Evolutionary conservation across 2,888 invertebrate species (phyloP), one percentile per base, ranked within the genome.

Genomic region (Xestoiulus laeticollis): DNA sequence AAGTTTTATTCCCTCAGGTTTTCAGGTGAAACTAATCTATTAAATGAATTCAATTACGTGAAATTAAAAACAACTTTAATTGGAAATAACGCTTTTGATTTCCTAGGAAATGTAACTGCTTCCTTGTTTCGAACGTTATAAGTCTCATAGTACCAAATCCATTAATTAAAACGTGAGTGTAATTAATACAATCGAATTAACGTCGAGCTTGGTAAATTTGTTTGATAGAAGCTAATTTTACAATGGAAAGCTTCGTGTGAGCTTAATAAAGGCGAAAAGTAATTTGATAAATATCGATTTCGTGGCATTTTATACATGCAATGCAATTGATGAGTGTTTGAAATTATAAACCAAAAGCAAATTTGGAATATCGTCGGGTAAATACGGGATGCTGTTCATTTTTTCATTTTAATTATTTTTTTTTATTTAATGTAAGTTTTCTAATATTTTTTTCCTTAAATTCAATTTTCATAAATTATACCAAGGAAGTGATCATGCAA

Each of bases 391-490:
- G n/a, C n/a, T n/a, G n/a, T n/a, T n/a, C n/a, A n/a, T n/a, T n/a
- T n/a, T n/a, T n/a, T 68, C n/a, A 26, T 26, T 22, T n/a, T 12
- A 68, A 68, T 10, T 68, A 22, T 8, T n/a, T 5, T 59, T 19
- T 59, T n/a, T 59, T n/a, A 44, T 44, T 8, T 44, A 12, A 14
- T 5, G n/a, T n/a, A n/a, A n/a, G n/a, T n/a, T n/a, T n/a, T n/a
- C n/a, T n/a, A n/a, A n/a, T 22, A 6, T 59, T 68, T 68, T 68
- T 68, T 26, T 68, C 26, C 68, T 68, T 22, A 68, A 68, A 68
- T 68, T 68, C 68, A 68, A 68, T 68, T 68, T 68, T n/a, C 68
- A 68, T 68, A 68, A 68, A 68, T 68, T 68, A 68, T 12, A 10
- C n/a, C 6, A 10, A 26, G 68, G 26, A 68, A 26, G 22, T 59